These are phyloP conservation scores for Fringilla coelebs DNA, from an alignment of 2,797 vertebrate genomes.

Conservation along the genomic window DNA sequence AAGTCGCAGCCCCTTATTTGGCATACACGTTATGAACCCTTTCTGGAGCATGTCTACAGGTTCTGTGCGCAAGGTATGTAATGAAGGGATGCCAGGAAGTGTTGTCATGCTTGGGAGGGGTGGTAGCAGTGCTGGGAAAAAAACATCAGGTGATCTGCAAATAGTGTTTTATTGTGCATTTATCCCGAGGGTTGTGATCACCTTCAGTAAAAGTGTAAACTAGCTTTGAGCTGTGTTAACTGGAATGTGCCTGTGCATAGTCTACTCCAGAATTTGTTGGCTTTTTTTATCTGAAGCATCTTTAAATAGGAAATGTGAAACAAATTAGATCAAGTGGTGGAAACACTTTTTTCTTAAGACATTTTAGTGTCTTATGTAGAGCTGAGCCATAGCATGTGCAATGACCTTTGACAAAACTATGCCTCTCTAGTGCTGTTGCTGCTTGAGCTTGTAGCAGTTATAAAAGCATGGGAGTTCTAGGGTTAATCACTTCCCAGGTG, in stretches of 20 bases:
- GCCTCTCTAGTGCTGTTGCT: neutral
- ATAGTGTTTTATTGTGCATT: neutral
- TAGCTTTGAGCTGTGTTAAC: neutral
- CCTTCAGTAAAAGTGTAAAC: neutral
- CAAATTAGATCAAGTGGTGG: neutral
- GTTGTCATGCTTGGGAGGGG: neutral
- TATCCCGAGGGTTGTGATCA: neutral
- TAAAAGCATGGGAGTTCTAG: neutral
- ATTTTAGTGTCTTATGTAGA: neutral
- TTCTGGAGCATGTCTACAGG: slow-evolving; percentile 98
- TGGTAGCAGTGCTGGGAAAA: neutral
- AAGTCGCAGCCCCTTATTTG: slow-evolving; percentile 51
- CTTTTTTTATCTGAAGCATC: neutral
- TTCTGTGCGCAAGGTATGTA: slow-evolving; percentile 87
- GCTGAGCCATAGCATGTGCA: neutral
- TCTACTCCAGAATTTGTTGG: neutral
- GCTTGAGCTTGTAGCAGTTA: neutral
- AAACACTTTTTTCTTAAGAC: neutral
- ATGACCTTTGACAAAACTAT: neutral
- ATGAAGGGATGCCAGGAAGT: neutral
- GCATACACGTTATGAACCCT: slow-evolving; percentile 88
- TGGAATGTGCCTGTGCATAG: neutral
- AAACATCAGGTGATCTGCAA: neutral
- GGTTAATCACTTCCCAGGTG: neutral
- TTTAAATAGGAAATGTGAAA: neutral